Evolutionary conservation across 37 sponge, comb jelly and placozoan species (phyloP), one percentile per base, ranked within the genome.

Genomic region (Mnemiopsis leidyi): DNA sequence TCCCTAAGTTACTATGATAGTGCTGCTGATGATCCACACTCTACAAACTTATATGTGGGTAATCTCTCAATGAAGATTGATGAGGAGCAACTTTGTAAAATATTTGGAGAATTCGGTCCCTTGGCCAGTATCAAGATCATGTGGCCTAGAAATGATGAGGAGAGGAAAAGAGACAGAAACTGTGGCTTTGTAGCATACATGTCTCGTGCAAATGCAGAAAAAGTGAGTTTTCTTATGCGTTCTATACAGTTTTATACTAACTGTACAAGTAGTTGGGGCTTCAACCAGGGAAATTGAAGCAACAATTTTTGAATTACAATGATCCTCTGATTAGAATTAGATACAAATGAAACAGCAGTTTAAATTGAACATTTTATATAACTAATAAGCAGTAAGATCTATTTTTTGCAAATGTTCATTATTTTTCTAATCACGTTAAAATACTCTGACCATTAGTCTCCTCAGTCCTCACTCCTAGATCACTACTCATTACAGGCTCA

Each of bases 181-280:
- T 99, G 97, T 93, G 99, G 99, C 28, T 99, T 99, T 94, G 99
- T 99, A 16, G 99, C 99, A 1, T 99, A 94, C 95, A 99, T 99
- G 99, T 95, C 94, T 68, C 95, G 99, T 37, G 93, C 93, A 38
- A 96, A 98, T 93, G 99, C 95, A 36, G 96, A 94, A 24, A 93
- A 94, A 68, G 96, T 95, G 32, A 76, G 61, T 48, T 5, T 48
- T 13, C 13, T 48, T 48, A 48, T 48, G 61, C 13, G n/a, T n/a
- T n/a, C n/a, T n/a, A n/a, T n/a, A n/a, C n/a, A n/a, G n/a, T n/a
- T n/a, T n/a, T n/a, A n/a, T n/a, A n/a, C n/a, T n/a, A n/a, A n/a
- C n/a, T n/a, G n/a, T n/a, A n/a, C n/a, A n/a, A n/a, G n/a, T n/a
- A n/a, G n/a, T n/a, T n/a, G n/a, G n/a, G n/a, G n/a, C n/a, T n/a